phyloP scores from a whole-genome alignment of 2,888 invertebrate genomes.

The Ochropacha duplaris region DNA sequence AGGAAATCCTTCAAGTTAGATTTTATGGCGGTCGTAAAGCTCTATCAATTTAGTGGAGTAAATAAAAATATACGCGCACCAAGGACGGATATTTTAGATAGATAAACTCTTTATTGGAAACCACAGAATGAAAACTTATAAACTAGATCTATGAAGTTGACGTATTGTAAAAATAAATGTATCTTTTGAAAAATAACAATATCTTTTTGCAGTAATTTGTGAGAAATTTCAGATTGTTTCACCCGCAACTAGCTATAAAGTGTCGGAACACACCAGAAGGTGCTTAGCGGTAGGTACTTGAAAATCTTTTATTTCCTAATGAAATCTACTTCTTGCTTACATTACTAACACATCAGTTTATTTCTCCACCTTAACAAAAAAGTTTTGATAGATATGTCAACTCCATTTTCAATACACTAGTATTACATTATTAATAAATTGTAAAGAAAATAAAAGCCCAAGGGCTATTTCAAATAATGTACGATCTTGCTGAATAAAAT shows the following conservation, averaged over 20 bases:
- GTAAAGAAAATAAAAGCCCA: constrained; percentile 4
- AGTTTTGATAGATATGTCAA: neutral
- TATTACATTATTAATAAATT: constrained; percentile 1
- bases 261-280: too few species aligned
- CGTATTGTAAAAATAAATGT: too few species aligned
- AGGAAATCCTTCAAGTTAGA: constrained; percentile 25
- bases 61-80: neutral
- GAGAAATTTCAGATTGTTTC: too few species aligned
- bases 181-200: too few species aligned
- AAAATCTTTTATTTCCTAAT: too few species aligned
- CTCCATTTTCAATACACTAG: neutral
- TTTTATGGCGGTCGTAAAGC: constrained; percentile 38
- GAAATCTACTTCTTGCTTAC: too few species aligned
- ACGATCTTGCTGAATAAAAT: constrained; percentile 3
- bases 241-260: too few species aligned
- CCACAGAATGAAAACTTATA: too few species aligned
- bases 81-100: neutral
- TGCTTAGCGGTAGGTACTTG: too few species aligned
- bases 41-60: constrained; percentile 25
- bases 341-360: neutral
- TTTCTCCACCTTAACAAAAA: neutral
- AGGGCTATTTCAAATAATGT: constrained; percentile 1
- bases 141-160: too few species aligned
- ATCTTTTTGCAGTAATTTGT: too few species aligned
- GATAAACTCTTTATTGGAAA: too few species aligned